Conservation (phyloP, 2,888 invertebrate genomes). For the Labia minor region DNA sequence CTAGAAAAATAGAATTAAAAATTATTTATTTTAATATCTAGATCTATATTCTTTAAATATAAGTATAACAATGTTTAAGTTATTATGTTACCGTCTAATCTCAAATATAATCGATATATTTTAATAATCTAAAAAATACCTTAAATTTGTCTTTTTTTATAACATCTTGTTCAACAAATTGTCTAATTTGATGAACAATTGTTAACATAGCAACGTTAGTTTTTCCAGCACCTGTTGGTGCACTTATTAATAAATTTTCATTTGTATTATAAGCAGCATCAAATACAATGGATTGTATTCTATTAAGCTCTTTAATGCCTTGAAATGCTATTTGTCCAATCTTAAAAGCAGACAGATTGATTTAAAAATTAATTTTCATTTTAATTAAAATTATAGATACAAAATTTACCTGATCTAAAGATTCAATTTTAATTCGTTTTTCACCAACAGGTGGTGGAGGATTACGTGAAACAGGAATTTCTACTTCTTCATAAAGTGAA, state of each 20-base stretch:
- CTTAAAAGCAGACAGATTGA: slow-evolving; percentile 40
- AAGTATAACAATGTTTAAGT: slow-evolving; percentile 22
- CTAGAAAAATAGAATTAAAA: too few species aligned
- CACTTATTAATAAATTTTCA: slow-evolving; percentile 94
- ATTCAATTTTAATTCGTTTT: slow-evolving; percentile 49
- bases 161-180: slow-evolving; percentile 63
- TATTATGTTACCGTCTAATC: too few species aligned
- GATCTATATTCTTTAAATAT: slow-evolving; percentile 19
- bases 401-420: slow-evolving; percentile 51
- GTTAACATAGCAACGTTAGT: slow-evolving; percentile 95
- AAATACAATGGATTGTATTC: slow-evolving; percentile 93
- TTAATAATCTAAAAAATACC: slow-evolving; percentile 39
- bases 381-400: not conserved
- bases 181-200: slow-evolving; percentile 80
- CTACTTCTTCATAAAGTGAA: slow-evolving; percentile 74
- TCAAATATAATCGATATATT: not conserved
- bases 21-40: too few species aligned
- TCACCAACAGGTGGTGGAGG: slow-evolving; percentile 51
- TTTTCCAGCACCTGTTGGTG: slow-evolving; percentile 98
- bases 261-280: slow-evolving; percentile 91
- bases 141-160: slow-evolving; percentile 89
- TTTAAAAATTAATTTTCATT: not conserved
- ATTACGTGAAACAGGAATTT: slow-evolving; percentile 59
- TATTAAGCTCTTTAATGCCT: slow-evolving; percentile 75
- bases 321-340: slow-evolving; percentile 82